A percentile compares a stretch with the other conserved stretches of the same genome.
Evolutionary conservation across 2,797 vertebrate species (phyloP).

Genomic region (Antrozous pallidus): DNA sequence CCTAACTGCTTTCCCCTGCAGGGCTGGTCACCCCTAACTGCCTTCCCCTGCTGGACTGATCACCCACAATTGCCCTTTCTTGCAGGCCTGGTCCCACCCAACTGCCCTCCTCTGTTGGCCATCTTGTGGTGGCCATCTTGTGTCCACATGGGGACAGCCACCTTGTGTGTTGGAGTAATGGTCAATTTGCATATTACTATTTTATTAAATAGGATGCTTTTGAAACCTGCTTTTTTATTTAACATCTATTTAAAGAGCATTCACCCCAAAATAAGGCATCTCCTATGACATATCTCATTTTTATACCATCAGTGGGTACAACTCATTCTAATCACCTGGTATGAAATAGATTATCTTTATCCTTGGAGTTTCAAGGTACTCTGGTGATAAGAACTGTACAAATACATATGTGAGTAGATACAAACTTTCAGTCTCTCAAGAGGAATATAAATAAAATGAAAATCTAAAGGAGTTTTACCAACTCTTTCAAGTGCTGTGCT

Average conservation of each 20-base stretch:
- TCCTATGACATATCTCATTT: neutral
- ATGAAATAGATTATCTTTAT: neutral
- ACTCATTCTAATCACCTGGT: neutral
- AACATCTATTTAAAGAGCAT: slow-evolving; percentile 36
- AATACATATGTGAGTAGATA: neutral
- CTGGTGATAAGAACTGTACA: slow-evolving; percentile 25
- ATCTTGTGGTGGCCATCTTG: too few relatives aligned
- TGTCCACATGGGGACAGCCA: too few relatives aligned
- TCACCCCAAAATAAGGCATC: neutral
- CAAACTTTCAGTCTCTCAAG: neutral
- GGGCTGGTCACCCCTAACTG: too few relatives aligned
- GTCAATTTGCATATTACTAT: too few relatives aligned
- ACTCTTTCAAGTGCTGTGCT: neutral
- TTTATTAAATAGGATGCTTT: too few relatives aligned
- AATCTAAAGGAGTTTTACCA: neutral
- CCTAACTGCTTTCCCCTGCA: too few relatives aligned
- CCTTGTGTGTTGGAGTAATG: too few relatives aligned
- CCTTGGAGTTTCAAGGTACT: neutral
- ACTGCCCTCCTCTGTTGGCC: too few relatives aligned
- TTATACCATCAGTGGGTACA: neutral
- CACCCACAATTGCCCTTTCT: too few relatives aligned
- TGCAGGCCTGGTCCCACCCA: too few relatives aligned
- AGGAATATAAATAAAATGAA: slow-evolving; percentile 4
- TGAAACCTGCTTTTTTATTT: slow-evolving; percentile 33
- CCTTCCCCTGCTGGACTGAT: too few relatives aligned